A percentile compares a stretch with the other conserved stretches of the same genome.
Conservation (phyloP, 2,888 invertebrate species). For the Hyposoter dolosus region DNA sequence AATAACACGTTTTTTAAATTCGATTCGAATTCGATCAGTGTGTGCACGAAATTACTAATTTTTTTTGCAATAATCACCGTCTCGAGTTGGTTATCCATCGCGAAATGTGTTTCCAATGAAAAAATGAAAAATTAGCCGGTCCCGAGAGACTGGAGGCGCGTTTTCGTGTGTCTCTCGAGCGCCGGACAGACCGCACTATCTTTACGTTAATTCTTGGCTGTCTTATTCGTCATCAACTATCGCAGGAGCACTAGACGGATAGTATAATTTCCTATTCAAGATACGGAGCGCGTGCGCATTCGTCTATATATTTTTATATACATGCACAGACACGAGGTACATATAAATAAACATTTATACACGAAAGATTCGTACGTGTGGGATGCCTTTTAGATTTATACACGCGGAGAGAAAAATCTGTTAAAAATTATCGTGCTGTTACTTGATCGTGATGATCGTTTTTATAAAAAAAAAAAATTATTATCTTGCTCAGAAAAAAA, state of each 20-base stretch:
- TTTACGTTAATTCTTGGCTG: slow-evolving; percentile 18
- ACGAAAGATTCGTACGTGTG: slow-evolving; percentile 43
- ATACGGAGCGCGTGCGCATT: slow-evolving; percentile 70
- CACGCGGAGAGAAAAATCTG: slow-evolving; percentile 2
- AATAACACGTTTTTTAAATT: not conserved
- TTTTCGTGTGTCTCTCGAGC: slow-evolving; percentile 1
- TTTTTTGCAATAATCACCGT: no score
- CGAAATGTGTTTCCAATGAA: not conserved
- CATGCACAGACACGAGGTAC: not conserved
- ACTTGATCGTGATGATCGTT: no score
- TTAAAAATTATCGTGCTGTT: no score
- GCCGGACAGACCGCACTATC: slow-evolving; percentile 17
- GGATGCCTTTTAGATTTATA: slow-evolving; percentile 57
- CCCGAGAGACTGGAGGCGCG: not conserved
- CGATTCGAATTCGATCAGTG: no score
- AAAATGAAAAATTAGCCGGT: not conserved
- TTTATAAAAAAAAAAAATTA: no score
- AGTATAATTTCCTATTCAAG: slow-evolving; percentile 69
- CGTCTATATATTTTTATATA: not conserved
- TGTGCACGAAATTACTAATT: no score
- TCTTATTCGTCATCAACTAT: slow-evolving; percentile 62
- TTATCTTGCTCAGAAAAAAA: no score
- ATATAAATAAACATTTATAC: not conserved
- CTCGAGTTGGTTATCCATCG: not conserved
- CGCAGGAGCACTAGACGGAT: slow-evolving; percentile 51